A percentile compares a stretch with the other conserved stretches of the same genome.
Conservation (phyloP, 2,797 vertebrate species). For the Poeciliopsis infans region DNA sequence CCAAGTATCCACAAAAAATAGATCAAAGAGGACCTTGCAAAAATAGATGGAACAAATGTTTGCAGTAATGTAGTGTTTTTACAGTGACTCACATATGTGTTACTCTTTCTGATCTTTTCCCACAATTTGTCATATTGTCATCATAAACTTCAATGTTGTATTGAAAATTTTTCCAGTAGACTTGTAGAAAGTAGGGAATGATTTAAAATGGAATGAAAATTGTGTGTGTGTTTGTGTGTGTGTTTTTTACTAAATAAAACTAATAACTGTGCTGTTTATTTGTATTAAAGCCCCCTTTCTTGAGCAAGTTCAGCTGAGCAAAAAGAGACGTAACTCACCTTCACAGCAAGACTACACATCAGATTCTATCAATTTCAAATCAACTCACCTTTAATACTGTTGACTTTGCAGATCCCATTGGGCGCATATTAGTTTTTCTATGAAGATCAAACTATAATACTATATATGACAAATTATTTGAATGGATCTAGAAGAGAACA, state of each 20-base stretch:
- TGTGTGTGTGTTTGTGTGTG: not conserved
- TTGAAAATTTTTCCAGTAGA: not conserved
- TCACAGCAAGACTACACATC: not conserved
- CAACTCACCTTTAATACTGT: not conserved
- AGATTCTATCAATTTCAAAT: not conserved
- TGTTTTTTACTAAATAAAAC: not conserved
- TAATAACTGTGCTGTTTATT: not conserved
- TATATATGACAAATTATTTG: not conserved
- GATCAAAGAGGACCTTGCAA: conserved; percentile 61
- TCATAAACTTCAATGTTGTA: not conserved
- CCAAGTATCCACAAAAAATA: conserved; percentile 37
- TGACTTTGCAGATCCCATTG: not conserved
- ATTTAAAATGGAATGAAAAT: not conserved
- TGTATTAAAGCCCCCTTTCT: not conserved
- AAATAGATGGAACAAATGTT: conserved; percentile 63
- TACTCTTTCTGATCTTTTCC: not conserved
- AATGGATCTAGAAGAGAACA: not conserved
- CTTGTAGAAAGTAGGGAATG: not conserved
- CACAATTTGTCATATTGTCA: not conserved
- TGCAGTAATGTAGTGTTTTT: conserved; percentile 44
- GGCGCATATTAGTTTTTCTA: not conserved
- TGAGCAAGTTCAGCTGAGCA: not conserved
- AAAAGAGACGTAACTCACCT: not conserved
- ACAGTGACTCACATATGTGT: conserved; percentile 28
- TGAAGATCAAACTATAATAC: not conserved